phyloP scores from a whole-genome alignment of 1,140 invertebrate genomes.

The Pinna nobilis region DNA sequence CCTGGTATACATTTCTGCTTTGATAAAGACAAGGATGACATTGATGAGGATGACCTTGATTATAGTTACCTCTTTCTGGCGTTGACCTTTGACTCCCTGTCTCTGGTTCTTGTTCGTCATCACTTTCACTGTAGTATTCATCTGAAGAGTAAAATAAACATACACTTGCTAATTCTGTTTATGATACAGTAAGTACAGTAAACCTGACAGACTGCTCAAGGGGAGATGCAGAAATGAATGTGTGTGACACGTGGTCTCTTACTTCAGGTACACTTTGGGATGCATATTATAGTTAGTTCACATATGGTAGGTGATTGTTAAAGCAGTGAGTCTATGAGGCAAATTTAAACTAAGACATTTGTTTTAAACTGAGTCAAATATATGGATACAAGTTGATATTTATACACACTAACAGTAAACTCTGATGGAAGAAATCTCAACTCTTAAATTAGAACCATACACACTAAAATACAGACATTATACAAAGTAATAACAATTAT shows the following conservation, averaged over 20 bases:
- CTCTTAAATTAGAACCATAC: no score
- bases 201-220: neutral
- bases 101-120: constrained; percentile 56
- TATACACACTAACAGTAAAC: no score
- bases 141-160: constrained; percentile 44
- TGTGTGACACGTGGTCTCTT: neutral
- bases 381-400: no score
- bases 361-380: no score
- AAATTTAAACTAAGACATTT: no score
- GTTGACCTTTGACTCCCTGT: constrained; percentile 2
- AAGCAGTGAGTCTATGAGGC: no score
- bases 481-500: no score
- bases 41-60: no score
- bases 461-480: no score
- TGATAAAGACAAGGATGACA: no score
- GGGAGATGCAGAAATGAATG: neutral
- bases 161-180: no score
- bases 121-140: constrained; percentile 81
- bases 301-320: neutral
- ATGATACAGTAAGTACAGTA: neutral
- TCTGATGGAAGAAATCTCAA: no score
- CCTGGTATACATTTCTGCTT: neutral
- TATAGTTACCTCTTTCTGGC: neutral
- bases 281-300: neutral
- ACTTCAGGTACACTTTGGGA: neutral